Base-by-base conservation (phyloP, 2,888 invertebrate species). In the Bhutanitis thaidina region DNA sequence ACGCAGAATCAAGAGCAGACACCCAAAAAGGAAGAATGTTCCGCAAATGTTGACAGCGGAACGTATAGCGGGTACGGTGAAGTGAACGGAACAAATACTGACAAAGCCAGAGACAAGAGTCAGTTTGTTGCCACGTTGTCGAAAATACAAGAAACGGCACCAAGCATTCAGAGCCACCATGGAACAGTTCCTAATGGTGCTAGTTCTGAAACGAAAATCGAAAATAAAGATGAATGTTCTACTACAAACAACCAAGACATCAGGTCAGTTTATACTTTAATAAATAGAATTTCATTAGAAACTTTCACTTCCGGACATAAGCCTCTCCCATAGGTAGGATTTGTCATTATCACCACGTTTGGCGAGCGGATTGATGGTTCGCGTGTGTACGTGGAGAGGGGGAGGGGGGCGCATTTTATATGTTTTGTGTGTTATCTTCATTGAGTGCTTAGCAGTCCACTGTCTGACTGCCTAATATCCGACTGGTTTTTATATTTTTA, bases 101-200 rank as follows among this genome's bases (percentile, higher is more conserved):
- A 88, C 43, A 86, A 81, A 55, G 74, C 63, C 63, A 77, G 77
- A 58, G 90, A 90, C 53, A 90, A 83, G 58, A 76, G 63, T 59
- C 81, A 87, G 46, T 93, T 92, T 60, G 91, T 92, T 29, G 87
- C 91, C 43, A 92, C 92, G 0, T 68, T 93, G 45, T 90, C 91
- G 34, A 91, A 93, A 64, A 93, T 93, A 75, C 92, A 92, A 56
- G 93, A 93, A 67, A 91, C 91, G 52, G 81, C 90, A 47, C 85
- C 91, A 3, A 80, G 83, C 47, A 65, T 77, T 60, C 81, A 81
- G 55, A 80, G 77, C 70, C 56, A 82, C 85, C 57, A 59, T 69
- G 83, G 82, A 20, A 75, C 77, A 1, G 59, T 88, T 35, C 84
- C 74, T 52, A 91, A 91, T 61, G 91, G 91, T 37, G 77, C 88